These are phyloP conservation scores for Dinocampus coccinellae DNA, from an alignment of 2,888 invertebrate species.

Conservation along the genomic window DNA sequence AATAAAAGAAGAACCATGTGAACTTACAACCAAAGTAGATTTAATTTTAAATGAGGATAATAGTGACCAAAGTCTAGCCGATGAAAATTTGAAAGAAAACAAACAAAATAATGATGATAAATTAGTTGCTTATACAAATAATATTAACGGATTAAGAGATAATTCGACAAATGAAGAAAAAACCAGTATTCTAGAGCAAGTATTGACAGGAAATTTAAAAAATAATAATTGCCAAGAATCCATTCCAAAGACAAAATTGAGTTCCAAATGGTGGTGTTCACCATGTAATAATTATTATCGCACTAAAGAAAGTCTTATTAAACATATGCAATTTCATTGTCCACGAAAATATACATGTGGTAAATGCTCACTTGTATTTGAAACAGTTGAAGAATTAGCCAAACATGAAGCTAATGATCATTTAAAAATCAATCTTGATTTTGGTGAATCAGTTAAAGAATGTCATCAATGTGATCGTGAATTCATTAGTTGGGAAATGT, in stretches of 20 bases:
- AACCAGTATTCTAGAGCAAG: slow-evolving; percentile 61
- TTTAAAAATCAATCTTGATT: slow-evolving; percentile 56
- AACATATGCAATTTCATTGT: slow-evolving; percentile 59
- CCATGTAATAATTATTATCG: slow-evolving; percentile 62
- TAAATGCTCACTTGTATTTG: slow-evolving; percentile 55
- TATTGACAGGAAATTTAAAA: slow-evolving; percentile 57
- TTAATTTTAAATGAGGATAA: slow-evolving; percentile 18
- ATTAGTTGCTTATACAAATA: neutral
- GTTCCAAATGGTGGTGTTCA: slow-evolving; percentile 62
- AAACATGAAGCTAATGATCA: slow-evolving; percentile 59
- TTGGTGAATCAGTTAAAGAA: slow-evolving; percentile 53
- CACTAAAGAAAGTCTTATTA: slow-evolving; percentile 56
- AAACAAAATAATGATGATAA: slow-evolving; percentile 1
- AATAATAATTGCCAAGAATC: slow-evolving; percentile 57
- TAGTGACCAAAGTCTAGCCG: slow-evolving; percentile 37
- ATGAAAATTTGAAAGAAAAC: slow-evolving; percentile 15
- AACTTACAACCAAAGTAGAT: slow-evolving; percentile 22
- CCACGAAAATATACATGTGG: slow-evolving; percentile 58
- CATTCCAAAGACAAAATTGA: slow-evolving; percentile 48
- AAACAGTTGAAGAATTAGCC: slow-evolving; percentile 57
- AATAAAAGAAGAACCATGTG: slow-evolving; percentile 55
- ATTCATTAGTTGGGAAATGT: slow-evolving; percentile 61
- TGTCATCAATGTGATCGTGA: slow-evolving; percentile 61
- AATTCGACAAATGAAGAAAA: slow-evolving; percentile 47
- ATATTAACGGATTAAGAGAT: neutral